Base-by-base conservation (phyloP, 2,113 vertebrate species). In the Delphinapterus leucas region DNA sequence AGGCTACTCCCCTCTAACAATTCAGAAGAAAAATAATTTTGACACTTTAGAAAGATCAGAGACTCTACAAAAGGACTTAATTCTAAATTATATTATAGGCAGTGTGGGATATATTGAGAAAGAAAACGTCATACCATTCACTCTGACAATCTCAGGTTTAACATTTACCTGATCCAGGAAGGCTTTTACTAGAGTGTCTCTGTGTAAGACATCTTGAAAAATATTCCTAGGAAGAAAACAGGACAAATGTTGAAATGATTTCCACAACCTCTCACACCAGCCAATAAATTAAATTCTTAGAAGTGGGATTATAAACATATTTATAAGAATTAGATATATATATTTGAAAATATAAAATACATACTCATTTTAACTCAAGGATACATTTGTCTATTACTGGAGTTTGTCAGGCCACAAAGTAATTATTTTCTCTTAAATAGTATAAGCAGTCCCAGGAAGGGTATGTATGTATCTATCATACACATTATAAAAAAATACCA, bases 151-250 rank as follows among this genome's bases (percentile, higher is more conserved):
- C 26, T 89, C 20, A 92, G 79, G 94, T 90, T 88, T 33, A 97
- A 93, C 0, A 15, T 88, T 98, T 99, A 99, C 99, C 99, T 99
- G 99, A 97, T 99, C 99, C 97, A 99, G 98, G 93, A 99, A 99
- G 31, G 99, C 99, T 99, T 99, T 99, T 85, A 99, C 99, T 98
- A 99, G 98, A 9, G 99, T 99, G 97, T 99, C 99, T 98, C 99
- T 99, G 97, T 99, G 99, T 97, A 99, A 97, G 53, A 99, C 99
- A 94, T 99, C 99, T 98, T 99, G 99, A 98, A 99, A 99, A 96
- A 99, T 99, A 97, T 99, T 99, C 97, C 99, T 99, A 65, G 3
- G 28, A 96, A 96, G 96, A 88, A 96, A 90, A 79, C 53, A 92
- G 61, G 55, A 20, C 88, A 96, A 94, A 67, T 60, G 55, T 92